Evolutionary conservation across 1,140 invertebrate species (phyloP).

Genomic region (Nephotettix cincticeps): DNA sequence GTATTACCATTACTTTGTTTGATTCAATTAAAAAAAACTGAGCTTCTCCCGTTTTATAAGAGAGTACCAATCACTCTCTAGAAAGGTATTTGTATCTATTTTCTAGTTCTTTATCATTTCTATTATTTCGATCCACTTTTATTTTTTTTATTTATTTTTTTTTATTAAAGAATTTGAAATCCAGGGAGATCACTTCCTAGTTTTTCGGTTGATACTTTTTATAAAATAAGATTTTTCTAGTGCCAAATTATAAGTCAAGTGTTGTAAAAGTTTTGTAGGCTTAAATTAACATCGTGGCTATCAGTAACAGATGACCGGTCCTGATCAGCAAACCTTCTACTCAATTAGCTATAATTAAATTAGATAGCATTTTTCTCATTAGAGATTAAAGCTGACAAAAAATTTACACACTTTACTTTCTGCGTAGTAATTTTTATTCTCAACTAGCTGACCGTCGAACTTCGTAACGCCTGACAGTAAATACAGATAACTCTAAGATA

Average conservation of each 20-base stretch:
- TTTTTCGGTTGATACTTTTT: too few relatives aligned
- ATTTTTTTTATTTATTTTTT: neutral
- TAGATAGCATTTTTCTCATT: too few relatives aligned
- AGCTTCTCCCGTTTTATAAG: neutral
- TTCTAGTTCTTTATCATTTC: neutral
- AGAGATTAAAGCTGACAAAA: too few relatives aligned
- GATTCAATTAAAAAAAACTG: neutral
- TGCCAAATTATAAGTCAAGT: neutral
- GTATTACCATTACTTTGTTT: neutral
- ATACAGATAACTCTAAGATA: too few relatives aligned
- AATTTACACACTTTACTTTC: too few relatives aligned
- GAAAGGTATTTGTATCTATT: neutral
- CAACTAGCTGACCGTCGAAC: too few relatives aligned
- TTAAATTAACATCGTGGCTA: too few relatives aligned
- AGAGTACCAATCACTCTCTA: neutral
- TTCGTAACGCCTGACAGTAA: too few relatives aligned
- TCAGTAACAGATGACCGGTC: neutral
- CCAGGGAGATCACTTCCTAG: neutral
- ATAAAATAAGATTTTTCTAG: neutral
- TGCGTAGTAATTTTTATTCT: too few relatives aligned
- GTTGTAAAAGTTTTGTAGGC: neutral
- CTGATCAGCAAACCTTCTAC: neutral
- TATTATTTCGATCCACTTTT: neutral
- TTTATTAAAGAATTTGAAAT: neutral
- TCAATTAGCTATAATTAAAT: neutral